Conservation (phyloP, 2,113 vertebrate genomes). For the Vicugna pacos region DNA sequence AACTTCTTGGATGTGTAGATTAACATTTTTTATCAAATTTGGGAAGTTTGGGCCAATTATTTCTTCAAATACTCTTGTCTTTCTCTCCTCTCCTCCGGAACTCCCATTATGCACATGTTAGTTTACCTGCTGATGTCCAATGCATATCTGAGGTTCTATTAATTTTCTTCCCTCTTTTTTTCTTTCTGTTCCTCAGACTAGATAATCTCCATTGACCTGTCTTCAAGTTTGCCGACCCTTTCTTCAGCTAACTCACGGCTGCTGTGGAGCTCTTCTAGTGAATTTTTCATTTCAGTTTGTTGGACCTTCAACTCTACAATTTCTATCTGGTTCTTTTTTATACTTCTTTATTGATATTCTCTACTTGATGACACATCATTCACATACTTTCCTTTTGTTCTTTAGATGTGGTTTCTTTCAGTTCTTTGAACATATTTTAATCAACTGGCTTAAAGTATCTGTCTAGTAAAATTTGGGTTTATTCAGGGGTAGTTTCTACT, state of each 20-base stretch:
- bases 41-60: neutral
- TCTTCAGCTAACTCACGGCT: neutral
- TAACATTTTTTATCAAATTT: constrained; percentile 30
- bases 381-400: neutral
- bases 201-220: neutral
- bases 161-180: neutral
- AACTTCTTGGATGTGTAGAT: neutral
- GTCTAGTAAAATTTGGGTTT: neutral
- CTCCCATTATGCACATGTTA: neutral
- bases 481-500: neutral
- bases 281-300: neutral
- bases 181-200: neutral
- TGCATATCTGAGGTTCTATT: neutral
- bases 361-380: neutral
- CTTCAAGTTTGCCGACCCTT: neutral
- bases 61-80: neutral
- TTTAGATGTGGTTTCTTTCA: neutral
- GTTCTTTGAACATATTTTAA: neutral
- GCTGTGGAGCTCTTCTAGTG: neutral
- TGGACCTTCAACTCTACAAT: neutral
- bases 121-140: neutral
- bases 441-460: neutral
- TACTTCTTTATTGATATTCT: neutral
- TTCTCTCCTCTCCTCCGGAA: neutral
- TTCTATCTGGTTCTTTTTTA: neutral